Percentiles rank a stretch among this genome's conserved stretches.
These are phyloP conservation scores for Glyptemys insculpta DNA, from an alignment of 2,797 vertebrate genomes.

Conservation along the genomic window DNA sequence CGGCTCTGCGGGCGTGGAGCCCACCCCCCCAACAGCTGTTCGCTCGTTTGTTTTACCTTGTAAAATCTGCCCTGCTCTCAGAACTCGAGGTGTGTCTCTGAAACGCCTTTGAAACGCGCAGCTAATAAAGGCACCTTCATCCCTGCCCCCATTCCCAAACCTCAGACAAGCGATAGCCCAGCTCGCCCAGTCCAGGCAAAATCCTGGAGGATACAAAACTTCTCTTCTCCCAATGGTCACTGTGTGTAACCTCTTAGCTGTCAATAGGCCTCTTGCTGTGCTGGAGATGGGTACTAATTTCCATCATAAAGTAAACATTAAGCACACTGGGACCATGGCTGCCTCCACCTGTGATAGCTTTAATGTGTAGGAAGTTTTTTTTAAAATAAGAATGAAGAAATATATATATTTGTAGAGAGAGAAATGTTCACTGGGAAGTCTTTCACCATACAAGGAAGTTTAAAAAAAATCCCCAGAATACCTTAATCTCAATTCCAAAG, in stretches of 20 bases:
- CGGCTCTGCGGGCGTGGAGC: slow-evolving; percentile 32
- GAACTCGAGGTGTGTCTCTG: slow-evolving; percentile 6
- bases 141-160: neutral
- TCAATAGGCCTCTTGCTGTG: slow-evolving; percentile 39
- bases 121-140: neutral
- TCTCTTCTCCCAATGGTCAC: slow-evolving; percentile 55
- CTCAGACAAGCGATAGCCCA: slow-evolving; percentile 38
- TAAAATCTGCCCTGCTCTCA: neutral
- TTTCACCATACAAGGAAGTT: neutral
- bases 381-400: neutral
- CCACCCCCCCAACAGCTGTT: neutral
- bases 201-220: slow-evolving; percentile 54
- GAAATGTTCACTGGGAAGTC: neutral
- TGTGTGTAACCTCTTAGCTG: neutral
- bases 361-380: neutral
- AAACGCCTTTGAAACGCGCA: slow-evolving; percentile 12
- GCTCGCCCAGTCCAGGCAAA: slow-evolving; percentile 35
- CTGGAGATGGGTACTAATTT: slow-evolving; percentile 22
- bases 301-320: slow-evolving; percentile 18
- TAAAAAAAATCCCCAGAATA: neutral
- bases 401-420: neutral
- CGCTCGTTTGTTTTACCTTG: neutral
- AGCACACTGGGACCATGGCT: neutral
- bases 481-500: neutral
- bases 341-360: slow-evolving; percentile 36